Conservation (phyloP, 2,113 vertebrate genomes). For the Cardinalis cardinalis region DNA sequence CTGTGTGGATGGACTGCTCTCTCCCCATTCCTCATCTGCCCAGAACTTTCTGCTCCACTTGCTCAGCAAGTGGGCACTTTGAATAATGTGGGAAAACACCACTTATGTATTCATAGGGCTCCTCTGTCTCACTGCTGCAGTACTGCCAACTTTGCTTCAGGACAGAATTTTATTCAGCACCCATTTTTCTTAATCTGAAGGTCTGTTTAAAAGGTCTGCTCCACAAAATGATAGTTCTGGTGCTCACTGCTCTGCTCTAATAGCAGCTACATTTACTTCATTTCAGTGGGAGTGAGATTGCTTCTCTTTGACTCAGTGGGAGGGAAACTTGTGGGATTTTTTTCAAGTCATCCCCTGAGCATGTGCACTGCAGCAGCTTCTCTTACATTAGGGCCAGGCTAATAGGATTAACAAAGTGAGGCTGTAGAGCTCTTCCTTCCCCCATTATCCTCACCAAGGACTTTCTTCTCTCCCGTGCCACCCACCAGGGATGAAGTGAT, state of each 20-base stretch:
- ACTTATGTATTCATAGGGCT: slow-evolving; percentile 32
- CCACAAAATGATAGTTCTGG: not conserved
- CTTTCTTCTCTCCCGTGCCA: not conserved
- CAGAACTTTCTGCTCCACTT: slow-evolving; percentile 49
- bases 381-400: not conserved
- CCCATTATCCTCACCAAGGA: not conserved
- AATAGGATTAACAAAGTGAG: not conserved
- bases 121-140: not conserved
- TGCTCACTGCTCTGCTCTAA: slow-evolving; percentile 13
- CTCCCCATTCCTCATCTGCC: slow-evolving; percentile 9
- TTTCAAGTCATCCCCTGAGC: not conserved
- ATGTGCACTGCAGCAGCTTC: not conserved
- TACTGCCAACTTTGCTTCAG: slow-evolving; percentile 4
- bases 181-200: slow-evolving; percentile 41
- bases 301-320: slow-evolving; percentile 30
- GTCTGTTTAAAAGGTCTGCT: not conserved
- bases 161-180: slow-evolving; percentile 12
- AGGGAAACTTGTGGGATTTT: not conserved
- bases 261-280: slow-evolving; percentile 24
- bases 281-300: slow-evolving; percentile 27
- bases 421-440: not conserved
- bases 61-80: slow-evolving; percentile 27
- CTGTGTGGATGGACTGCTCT: not conserved
- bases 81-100: slow-evolving; percentile 40
- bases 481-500: not conserved